Evolutionary conservation across 2,888 invertebrate species (phyloP).

Genomic region (Patella ulyssiponensis): DNA sequence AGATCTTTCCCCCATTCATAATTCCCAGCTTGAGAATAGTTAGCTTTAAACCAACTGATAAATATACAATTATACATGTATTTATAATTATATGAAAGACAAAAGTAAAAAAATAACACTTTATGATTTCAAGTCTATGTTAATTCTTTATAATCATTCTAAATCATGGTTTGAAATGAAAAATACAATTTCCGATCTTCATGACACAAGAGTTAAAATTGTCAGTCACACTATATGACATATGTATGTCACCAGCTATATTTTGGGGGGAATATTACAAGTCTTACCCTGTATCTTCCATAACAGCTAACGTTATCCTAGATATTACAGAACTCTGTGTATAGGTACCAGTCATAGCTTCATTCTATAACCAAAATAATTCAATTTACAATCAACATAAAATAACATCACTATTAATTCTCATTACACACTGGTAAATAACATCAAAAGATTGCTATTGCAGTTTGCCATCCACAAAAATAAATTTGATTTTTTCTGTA

Average conservation of each 20-base stretch:
- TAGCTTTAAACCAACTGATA: conserved; percentile 83
- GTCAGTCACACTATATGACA: too few relatives aligned
- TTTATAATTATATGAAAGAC: too few relatives aligned
- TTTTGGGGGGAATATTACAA: not conserved
- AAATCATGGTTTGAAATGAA: too few relatives aligned
- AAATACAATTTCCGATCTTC: too few relatives aligned
- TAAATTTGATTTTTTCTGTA: not conserved
- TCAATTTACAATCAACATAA: conserved; percentile 13
- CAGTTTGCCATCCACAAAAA: not conserved
- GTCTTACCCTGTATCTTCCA: conserved; percentile 94
- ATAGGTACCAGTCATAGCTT: conserved; percentile 99
- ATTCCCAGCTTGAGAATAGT: conserved; percentile 85
- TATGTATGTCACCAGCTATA: too few relatives aligned
- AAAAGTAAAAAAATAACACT: too few relatives aligned
- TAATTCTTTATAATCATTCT: too few relatives aligned
- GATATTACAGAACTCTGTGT: conserved; percentile 98
- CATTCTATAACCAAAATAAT: conserved; percentile 80
- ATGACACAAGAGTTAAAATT: too few relatives aligned
- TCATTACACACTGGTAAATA: too few relatives aligned
- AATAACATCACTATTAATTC: too few relatives aligned
- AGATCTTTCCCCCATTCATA: conserved; percentile 91
- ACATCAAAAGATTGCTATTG: not conserved
- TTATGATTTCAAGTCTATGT: too few relatives aligned
- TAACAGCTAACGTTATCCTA: conserved; percentile 91
- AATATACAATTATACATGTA: conserved; percentile 8